These are phyloP conservation scores for Eubucco bourcierii DNA, from an alignment of 2,113 vertebrate species.

Conservation along the genomic window DNA sequence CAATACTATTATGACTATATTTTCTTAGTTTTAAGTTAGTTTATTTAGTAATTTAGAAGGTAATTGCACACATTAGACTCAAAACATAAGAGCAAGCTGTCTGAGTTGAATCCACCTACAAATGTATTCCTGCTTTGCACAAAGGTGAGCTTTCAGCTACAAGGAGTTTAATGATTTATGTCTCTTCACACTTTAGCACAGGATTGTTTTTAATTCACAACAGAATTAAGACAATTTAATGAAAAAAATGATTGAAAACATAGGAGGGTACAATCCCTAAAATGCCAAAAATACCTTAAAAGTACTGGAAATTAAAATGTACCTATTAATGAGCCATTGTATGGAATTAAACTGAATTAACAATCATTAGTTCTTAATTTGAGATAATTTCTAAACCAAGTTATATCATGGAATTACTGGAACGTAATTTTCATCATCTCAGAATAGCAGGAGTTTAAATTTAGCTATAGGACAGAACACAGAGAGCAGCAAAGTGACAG, in stretches of 20 bases:
- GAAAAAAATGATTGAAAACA: background rate
- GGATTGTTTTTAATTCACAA: background rate
- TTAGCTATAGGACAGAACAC: background rate
- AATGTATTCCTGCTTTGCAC: background rate
- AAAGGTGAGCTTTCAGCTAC: background rate
- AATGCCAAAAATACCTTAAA: background rate
- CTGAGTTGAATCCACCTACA: background rate
- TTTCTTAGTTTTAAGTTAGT: background rate
- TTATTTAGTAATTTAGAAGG: background rate
- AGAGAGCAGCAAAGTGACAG: background rate
- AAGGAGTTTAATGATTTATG: background rate
- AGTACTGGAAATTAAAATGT: background rate
- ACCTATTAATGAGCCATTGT: background rate
- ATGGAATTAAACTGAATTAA: background rate
- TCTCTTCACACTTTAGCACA: background rate
- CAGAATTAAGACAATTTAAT: background rate
- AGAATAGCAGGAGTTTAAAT: background rate
- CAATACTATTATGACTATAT: background rate
- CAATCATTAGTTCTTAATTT: background rate
- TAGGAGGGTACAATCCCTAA: no score
- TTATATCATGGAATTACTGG: background rate
- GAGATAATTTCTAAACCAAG: background rate
- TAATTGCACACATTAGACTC: background rate
- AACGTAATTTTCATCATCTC: background rate
- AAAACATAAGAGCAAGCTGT: no score